Percentiles rank a stretch among this genome's conserved stretches.
These are phyloP conservation scores for Ommatoiulus sabulosus DNA, from an alignment of 2,888 invertebrate genomes.

Conservation along the genomic window DNA sequence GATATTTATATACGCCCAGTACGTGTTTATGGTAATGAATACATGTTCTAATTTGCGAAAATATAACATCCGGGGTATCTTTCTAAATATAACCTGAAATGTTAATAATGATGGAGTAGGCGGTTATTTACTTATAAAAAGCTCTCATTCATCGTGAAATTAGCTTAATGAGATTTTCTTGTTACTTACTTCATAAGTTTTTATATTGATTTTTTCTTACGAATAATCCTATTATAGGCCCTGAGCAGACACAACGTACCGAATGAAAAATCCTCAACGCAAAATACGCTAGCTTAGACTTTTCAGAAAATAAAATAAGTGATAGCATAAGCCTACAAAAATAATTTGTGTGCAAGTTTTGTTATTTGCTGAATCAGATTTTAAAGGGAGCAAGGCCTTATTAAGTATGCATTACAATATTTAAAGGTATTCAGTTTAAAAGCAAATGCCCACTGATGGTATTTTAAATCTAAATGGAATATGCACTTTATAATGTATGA, in stretches of 20 bases:
- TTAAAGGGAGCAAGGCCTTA: too few species aligned
- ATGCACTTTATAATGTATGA: too few species aligned
- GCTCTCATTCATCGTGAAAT: not conserved
- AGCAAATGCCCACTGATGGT: too few species aligned
- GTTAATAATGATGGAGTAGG: not conserved
- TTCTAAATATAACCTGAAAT: not conserved
- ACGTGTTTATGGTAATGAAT: too few species aligned
- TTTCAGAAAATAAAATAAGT: not conserved
- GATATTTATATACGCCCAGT: too few species aligned
- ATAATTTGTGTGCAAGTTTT: too few species aligned
- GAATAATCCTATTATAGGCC: not conserved
- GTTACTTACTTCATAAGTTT: not conserved
- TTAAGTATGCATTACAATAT: too few species aligned
- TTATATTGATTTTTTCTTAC: not conserved
- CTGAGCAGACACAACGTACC: not conserved
- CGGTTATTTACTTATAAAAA: not conserved
- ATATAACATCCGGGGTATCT: not conserved
- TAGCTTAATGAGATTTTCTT: not conserved
- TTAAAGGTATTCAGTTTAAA: too few species aligned
- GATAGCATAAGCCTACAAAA: too few species aligned
- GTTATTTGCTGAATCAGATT: too few species aligned
- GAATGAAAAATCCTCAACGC: not conserved
- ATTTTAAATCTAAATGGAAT: too few species aligned
- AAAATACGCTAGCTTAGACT: not conserved
- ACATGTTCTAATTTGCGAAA: not conserved